Percentiles rank a stretch among this genome's conserved stretches.
Conservation (phyloP, 2,888 invertebrate species). For the Ormia ochracea region DNA sequence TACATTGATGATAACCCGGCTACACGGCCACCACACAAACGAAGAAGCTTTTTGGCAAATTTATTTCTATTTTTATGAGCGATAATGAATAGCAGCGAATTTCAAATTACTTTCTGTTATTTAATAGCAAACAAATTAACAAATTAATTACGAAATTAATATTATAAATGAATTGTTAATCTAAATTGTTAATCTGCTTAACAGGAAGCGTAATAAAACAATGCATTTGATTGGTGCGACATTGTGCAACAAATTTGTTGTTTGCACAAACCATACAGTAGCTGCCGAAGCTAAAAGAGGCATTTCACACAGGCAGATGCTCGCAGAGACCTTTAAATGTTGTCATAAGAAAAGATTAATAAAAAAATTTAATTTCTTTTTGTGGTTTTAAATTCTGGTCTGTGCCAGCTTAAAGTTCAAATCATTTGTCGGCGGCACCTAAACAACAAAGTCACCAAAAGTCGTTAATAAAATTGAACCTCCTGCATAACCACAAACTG, state of each 20-base stretch:
- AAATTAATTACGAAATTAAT: no score
- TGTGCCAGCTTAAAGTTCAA: neutral
- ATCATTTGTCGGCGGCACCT: constrained; percentile 36
- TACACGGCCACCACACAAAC: no score
- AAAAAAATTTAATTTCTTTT: constrained; percentile 55
- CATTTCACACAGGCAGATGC: constrained; percentile 7
- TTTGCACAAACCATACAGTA: constrained; percentile 52
- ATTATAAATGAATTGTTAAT: no score
- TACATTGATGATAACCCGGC: no score
- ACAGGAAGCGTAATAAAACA: neutral
- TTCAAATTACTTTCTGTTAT: no score
- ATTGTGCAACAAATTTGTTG: neutral
- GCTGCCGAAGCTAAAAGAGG: constrained; percentile 14
- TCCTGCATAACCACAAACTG: constrained; percentile 34
- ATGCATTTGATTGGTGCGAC: constrained; percentile 1
- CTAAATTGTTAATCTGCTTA: no score
- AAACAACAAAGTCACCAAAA: constrained; percentile 56
- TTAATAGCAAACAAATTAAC: no score
- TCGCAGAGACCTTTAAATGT: neutral
- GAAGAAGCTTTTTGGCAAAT: no score
- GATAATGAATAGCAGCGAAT: no score
- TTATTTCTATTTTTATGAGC: no score
- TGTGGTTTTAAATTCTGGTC: constrained; percentile 32
- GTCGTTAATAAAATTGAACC: constrained; percentile 53
- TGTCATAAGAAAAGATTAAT: constrained; percentile 5